Conservation (phyloP, 1,140 invertebrate species). For the Drosophila orosa region DNA sequence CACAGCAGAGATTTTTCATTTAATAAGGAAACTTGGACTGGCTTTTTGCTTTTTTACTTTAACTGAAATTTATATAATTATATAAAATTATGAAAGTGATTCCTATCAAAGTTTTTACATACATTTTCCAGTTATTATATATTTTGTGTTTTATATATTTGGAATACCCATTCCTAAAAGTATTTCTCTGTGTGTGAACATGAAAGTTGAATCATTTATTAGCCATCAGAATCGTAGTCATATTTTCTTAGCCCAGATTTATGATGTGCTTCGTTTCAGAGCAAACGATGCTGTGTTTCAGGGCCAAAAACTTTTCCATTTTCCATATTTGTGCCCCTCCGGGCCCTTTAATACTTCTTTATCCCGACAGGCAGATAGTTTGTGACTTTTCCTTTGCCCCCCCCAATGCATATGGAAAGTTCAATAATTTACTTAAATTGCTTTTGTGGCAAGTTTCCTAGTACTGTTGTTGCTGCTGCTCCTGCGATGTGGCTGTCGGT, state of each 20-base stretch:
- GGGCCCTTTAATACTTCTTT: constrained; percentile 29
- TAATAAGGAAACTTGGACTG: background rate
- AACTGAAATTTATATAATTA: background rate
- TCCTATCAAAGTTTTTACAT: background rate
- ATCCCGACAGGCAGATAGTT: constrained; percentile 39
- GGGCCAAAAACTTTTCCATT: constrained; percentile 22
- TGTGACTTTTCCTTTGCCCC: constrained; percentile 35
- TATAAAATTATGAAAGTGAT: background rate
- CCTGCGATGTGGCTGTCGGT: constrained; percentile 13
- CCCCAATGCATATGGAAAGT: constrained; percentile 65
- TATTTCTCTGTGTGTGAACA: background rate
- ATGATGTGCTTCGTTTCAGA: background rate
- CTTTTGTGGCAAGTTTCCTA: constrained; percentile 60
- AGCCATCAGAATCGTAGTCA: background rate
- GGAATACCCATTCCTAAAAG: background rate
- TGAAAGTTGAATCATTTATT: constrained; percentile 4
- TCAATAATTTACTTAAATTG: constrained; percentile 80
- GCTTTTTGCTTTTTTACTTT: too few species aligned
- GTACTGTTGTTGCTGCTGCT: constrained; percentile 7
- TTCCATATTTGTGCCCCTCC: constrained; percentile 14
- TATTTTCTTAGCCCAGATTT: constrained; percentile 16
- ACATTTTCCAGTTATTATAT: too few species aligned
- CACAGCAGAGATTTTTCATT: constrained; percentile 16
- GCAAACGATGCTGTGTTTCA: constrained; percentile 15
- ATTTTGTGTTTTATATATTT: too few species aligned